Conservation (phyloP, 92 coral and sea anemone species). For the Bergia puertoricense region DNA sequence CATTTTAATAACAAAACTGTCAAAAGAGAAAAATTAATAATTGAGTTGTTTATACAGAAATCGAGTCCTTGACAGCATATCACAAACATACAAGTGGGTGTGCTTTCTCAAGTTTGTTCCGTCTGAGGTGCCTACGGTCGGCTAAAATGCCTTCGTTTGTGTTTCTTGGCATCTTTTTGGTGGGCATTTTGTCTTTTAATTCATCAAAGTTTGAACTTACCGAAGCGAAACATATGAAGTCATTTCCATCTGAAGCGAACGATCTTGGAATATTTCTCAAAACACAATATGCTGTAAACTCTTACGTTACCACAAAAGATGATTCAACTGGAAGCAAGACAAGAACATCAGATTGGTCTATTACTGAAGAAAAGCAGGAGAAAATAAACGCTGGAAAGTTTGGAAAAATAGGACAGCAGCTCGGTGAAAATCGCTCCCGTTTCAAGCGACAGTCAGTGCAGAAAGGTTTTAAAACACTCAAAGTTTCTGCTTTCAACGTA, state of each 20-base stretch:
- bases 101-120: background rate
- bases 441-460: background rate
- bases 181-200: background rate
- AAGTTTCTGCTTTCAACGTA: conserved; percentile 85
- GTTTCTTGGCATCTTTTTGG: background rate
- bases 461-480: conserved; percentile 50
- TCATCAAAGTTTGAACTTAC: background rate
- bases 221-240: background rate
- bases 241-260: background rate
- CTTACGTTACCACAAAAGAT: background rate
- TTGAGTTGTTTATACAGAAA: background rate
- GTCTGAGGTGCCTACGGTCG: background rate
- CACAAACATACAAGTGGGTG: background rate
- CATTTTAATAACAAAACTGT: background rate
- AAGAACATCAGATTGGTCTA: background rate
- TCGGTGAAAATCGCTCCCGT: background rate
- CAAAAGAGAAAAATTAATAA: background rate
- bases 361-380: background rate
- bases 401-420: background rate
- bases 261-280: background rate
- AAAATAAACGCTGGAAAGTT: background rate
- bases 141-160: background rate
- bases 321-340: background rate
- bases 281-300: background rate
- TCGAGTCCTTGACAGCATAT: background rate